Evolutionary conservation across 2,113 vertebrate genomes (phyloP).

Genomic region (Anguilla japonica): DNA sequence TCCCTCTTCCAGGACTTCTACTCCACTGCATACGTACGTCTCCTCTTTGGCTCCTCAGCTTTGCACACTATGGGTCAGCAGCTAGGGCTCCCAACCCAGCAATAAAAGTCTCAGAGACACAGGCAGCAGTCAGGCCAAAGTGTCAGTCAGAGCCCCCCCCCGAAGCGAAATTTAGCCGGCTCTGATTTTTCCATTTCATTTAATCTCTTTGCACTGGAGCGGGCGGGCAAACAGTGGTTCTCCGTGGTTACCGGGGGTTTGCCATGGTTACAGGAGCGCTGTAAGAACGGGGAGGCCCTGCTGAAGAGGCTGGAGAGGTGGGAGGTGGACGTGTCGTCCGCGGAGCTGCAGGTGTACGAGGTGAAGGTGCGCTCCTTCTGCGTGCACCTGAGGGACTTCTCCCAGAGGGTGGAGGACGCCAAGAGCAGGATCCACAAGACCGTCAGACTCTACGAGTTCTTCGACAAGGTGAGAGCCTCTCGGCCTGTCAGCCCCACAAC

Average conservation of each 20-base stretch:
- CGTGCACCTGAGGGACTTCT: constrained; percentile 68
- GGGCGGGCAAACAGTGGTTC: background rate
- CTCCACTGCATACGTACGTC: constrained; percentile 71
- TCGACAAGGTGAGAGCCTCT: constrained; percentile 69
- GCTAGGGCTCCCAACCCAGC: too few relatives aligned
- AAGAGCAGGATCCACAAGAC: constrained; percentile 67
- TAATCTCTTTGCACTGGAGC: background rate
- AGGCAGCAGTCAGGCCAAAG: background rate
- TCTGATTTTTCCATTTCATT: background rate
- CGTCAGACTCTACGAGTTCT: constrained; percentile 70
- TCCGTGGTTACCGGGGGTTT: background rate
- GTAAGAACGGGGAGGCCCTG: constrained; percentile 69
- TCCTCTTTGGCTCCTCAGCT: background rate
- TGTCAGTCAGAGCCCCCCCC: background rate
- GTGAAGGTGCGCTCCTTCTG: constrained; percentile 60
- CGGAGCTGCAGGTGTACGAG: constrained; percentile 60
- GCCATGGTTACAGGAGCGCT: constrained; percentile 64
- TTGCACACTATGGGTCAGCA: background rate
- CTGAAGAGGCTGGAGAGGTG: constrained; percentile 68
- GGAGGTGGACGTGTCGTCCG: constrained; percentile 62
- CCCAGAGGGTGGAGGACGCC: constrained; percentile 64
- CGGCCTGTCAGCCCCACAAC: background rate
- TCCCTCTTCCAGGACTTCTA: constrained; percentile 77
- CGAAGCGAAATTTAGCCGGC: background rate
- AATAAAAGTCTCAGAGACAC: background rate